These are phyloP conservation scores for Muscidifurax raptorellus DNA, from an alignment of 1,140 invertebrate genomes.

Conservation along the genomic window DNA sequence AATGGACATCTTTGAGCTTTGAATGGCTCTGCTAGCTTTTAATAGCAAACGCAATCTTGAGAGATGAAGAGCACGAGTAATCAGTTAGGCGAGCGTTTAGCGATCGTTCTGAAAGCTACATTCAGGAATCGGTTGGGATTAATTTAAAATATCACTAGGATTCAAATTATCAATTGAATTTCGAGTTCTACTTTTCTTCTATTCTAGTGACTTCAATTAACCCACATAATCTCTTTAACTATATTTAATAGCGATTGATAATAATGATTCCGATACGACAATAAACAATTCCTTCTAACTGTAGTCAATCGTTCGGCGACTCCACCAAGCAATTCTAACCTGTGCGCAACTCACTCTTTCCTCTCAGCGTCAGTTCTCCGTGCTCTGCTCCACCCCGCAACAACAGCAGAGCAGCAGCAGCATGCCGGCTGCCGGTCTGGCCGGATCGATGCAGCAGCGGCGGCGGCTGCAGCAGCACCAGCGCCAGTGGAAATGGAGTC, in stretches of 20 bases:
- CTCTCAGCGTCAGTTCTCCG: background rate
- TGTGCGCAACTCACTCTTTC: background rate
- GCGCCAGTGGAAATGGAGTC: constrained; percentile 10
- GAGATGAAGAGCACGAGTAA: background rate
- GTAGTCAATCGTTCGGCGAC: too few species aligned
- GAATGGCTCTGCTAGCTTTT: background rate
- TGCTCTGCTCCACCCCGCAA: background rate
- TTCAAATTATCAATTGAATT: too few species aligned
- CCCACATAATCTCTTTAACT: too few species aligned
- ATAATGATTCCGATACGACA: too few species aligned
- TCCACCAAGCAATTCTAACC: background rate
- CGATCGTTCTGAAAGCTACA: background rate
- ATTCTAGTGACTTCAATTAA: too few species aligned
- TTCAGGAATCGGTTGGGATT: background rate
- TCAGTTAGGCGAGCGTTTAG: background rate
- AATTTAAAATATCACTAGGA: too few species aligned
- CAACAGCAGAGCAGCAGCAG: constrained; percentile 10
- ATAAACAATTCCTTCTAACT: too few species aligned
- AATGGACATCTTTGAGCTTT: background rate
- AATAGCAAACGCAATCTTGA: background rate
- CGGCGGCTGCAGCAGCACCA: background rate
- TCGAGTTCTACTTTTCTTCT: too few species aligned
- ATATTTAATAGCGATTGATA: too few species aligned
- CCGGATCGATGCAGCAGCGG: constrained; percentile 12
- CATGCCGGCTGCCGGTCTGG: background rate